A percentile compares a stretch with the other conserved stretches of the same genome.
phyloP scores from a whole-genome alignment of 2,113 vertebrate species.

The Lophotis ruficrista region DNA sequence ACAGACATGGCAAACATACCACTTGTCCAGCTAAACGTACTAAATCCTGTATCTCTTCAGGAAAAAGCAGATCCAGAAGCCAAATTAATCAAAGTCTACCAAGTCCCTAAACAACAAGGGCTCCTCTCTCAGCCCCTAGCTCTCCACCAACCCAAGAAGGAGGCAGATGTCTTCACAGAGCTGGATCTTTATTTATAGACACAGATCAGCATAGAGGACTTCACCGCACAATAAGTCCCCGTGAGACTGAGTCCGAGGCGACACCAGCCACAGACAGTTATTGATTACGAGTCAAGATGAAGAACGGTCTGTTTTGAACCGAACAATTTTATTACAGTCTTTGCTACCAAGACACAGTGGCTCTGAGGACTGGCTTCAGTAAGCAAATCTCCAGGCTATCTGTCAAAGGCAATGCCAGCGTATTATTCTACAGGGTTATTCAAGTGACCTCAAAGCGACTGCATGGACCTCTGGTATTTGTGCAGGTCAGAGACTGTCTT shows the following conservation, averaged over 20 bases:
- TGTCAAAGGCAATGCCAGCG: slow-evolving; percentile 42
- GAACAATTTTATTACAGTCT: slow-evolving; percentile 61
- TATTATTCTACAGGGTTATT: slow-evolving; percentile 25
- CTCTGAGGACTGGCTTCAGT: slow-evolving; percentile 40
- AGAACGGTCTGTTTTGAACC: slow-evolving; percentile 44
- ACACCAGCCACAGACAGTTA: slow-evolving; percentile 45
- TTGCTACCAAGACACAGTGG: slow-evolving; percentile 23
- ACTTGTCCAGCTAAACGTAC: background rate
- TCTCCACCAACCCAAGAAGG: background rate
- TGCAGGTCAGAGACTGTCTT: slow-evolving; percentile 48
- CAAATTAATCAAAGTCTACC: background rate
- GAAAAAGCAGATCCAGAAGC: background rate
- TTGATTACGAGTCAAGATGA: slow-evolving; percentile 61
- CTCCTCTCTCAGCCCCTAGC: background rate
- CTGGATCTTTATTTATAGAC: slow-evolving; percentile 28
- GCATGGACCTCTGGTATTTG: slow-evolving; percentile 43
- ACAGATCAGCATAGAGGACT: slow-evolving; percentile 39
- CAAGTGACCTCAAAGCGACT: slow-evolving; percentile 45
- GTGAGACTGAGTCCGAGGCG: background rate
- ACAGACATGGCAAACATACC: background rate
- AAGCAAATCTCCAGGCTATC: slow-evolving; percentile 31
- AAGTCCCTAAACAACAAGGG: background rate
- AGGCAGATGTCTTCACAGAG: background rate
- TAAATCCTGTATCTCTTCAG: background rate
- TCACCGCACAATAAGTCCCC: background rate